phyloP scores from a whole-genome alignment of 2,888 invertebrate genomes.

The Caenorhabditis wallacei region DNA sequence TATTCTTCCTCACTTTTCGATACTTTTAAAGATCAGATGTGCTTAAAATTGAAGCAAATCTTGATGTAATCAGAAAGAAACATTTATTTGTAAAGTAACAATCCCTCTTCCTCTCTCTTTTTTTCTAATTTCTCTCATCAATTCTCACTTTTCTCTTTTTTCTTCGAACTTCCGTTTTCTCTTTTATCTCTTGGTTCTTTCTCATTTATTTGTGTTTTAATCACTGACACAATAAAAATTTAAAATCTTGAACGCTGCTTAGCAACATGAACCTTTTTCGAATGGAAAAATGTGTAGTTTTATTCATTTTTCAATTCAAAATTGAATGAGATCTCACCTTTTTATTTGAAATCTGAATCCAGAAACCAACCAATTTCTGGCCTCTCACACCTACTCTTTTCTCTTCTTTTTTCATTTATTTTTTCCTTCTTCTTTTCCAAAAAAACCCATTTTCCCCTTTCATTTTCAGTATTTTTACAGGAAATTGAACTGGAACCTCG shows the following conservation, averaged over 20 bases:
- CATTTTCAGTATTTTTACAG: constrained; percentile 10
- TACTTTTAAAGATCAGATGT: no score
- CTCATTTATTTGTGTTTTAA: background rate
- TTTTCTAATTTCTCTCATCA: background rate
- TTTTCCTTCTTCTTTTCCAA: background rate
- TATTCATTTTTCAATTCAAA: no score
- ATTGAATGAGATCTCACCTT: no score
- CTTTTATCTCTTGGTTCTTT: background rate
- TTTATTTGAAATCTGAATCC: no score
- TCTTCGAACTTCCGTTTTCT: constrained; percentile 16
- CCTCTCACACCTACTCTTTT: no score
- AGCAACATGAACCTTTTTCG: no score
- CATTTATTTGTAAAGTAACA: background rate
- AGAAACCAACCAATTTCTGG: no score
- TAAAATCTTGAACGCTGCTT: background rate
- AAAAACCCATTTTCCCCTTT: background rate
- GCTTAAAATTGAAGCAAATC: no score
- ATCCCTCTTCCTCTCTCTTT: background rate
- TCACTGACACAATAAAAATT: background rate
- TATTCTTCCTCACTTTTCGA: background rate
- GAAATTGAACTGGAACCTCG: constrained; percentile 28
- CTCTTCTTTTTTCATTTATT: background rate
- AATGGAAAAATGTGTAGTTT: no score
- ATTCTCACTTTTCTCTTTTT: background rate
- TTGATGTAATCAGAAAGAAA: background rate